A percentile compares a stretch with the other conserved stretches of the same genome.
Evolutionary conservation across 2,888 invertebrate genomes (phyloP).

Genomic region (Rhagonycha lutea): DNA sequence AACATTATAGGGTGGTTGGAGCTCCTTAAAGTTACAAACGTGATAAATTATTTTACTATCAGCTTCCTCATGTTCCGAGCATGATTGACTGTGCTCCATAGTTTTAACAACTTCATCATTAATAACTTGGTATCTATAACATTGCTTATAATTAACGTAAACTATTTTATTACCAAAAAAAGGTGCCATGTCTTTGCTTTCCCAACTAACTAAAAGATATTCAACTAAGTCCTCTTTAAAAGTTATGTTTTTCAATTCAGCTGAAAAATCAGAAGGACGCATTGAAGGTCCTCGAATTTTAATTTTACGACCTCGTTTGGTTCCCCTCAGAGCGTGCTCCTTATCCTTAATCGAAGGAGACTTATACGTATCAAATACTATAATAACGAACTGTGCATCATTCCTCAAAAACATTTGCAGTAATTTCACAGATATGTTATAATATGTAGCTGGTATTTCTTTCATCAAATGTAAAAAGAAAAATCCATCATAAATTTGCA

Average conservation of each 20-base stretch:
- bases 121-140: constrained; percentile 13
- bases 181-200: constrained; percentile 34
- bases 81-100: constrained; percentile 17
- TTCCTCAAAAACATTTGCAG: constrained; percentile 32
- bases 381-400: constrained; percentile 21
- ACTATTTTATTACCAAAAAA: constrained; percentile 38
- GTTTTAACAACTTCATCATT: no score
- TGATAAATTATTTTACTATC: constrained; percentile 35
- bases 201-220: constrained; percentile 41
- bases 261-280: no score
- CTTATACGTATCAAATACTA: constrained; percentile 35
- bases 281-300: constrained; percentile 21
- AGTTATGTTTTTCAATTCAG: constrained; percentile 22
- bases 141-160: constrained; percentile 30
- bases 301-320: constrained; percentile 33
- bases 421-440: constrained; percentile 35
- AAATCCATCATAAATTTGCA: neutral
- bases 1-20: constrained; percentile 23
- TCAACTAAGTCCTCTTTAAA: constrained; percentile 37
- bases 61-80: constrained; percentile 36
- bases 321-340: constrained; percentile 21
- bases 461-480: constrained; percentile 5
- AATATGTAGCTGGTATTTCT: constrained; percentile 31
- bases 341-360: constrained; percentile 29
- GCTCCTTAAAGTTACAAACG: constrained; percentile 18